Conservation (phyloP, 2,888 invertebrate genomes). For the Miltochrista miniata region DNA sequence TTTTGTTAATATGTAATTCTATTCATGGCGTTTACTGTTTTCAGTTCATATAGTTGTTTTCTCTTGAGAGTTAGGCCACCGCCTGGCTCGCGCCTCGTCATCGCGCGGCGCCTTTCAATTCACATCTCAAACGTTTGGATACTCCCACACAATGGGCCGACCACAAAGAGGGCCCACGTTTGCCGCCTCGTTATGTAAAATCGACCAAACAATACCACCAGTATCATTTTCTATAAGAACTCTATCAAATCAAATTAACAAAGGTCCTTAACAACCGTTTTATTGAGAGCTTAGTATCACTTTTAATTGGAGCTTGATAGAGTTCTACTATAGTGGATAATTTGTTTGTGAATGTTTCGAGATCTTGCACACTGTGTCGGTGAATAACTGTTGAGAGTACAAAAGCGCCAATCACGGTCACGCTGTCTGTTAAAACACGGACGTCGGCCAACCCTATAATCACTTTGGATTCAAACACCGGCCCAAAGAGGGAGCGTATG, state of each 20-base stretch:
- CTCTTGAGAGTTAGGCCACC: conserved; percentile 35
- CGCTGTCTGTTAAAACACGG: conserved; percentile 29
- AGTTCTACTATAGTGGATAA: conserved; percentile 34
- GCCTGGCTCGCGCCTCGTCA: conserved; percentile 70
- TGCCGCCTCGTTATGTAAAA: conserved; percentile 81
- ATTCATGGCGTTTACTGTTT: too few species aligned
- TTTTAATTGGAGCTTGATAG: conserved; percentile 34
- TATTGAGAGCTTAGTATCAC: conserved; percentile 31
- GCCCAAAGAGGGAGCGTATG: neutral
- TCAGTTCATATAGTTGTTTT: too few species aligned
- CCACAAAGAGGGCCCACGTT: conserved; percentile 67
- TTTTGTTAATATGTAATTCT: too few species aligned
- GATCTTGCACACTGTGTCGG: conserved; percentile 20
- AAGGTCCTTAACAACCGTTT: conserved; percentile 57
- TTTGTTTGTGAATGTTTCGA: conserved; percentile 16
- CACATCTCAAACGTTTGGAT: conserved; percentile 73
- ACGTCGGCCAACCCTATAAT: conserved; percentile 4
- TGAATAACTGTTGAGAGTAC: conserved; percentile 27
- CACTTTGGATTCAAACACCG: neutral
- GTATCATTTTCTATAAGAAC: conserved; percentile 78
- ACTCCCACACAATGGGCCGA: conserved; percentile 70
- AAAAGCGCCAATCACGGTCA: conserved; percentile 44
- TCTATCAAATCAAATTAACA: conserved; percentile 79
- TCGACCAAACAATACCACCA: conserved; percentile 73
- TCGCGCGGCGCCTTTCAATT: conserved; percentile 80